phyloP scores from a whole-genome alignment of 37 sponge, comb jelly and placozoan genomes.

The Ianthella basta region DNA sequence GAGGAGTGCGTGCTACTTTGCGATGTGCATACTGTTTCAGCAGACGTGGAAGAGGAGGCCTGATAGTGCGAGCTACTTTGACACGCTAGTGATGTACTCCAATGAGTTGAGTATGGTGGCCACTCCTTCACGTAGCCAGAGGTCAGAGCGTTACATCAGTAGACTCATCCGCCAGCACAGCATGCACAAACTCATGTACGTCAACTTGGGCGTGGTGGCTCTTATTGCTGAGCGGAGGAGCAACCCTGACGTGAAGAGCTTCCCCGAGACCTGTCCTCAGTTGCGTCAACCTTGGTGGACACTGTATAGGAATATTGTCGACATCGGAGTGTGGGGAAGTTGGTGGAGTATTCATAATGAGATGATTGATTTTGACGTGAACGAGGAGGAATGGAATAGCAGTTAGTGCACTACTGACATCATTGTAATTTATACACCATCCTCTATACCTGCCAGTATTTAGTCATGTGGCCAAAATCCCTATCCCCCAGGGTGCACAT shows the following conservation, averaged over 20 bases:
- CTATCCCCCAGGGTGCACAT: no score
- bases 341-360: constrained; percentile 52
- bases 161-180: not conserved
- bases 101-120: constrained; percentile 49
- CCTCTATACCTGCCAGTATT: no score
- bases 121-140: constrained; percentile 9
- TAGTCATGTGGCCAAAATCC: no score
- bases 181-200: constrained; percentile 9
- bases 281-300: constrained; percentile 58
- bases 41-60: constrained; percentile 44
- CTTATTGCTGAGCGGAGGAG: constrained; percentile 27
- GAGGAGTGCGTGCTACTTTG: not conserved
- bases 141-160: constrained; percentile 24
- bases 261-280: constrained; percentile 42
- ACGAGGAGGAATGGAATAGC: constrained; percentile 26
- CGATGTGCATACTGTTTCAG: not conserved
- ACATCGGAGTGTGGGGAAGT: constrained; percentile 56
- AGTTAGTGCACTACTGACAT: no score
- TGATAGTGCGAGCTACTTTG: constrained; percentile 31
- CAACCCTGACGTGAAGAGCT: constrained; percentile 35
- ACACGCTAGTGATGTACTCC: constrained; percentile 41
- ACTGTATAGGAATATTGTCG: constrained; percentile 42
- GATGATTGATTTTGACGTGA: constrained; percentile 73
- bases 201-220: constrained; percentile 50
- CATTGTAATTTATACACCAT: no score